Evolutionary conservation across 2,797 vertebrate genomes (phyloP).

Genomic region (Astyanax mexicanus): DNA sequence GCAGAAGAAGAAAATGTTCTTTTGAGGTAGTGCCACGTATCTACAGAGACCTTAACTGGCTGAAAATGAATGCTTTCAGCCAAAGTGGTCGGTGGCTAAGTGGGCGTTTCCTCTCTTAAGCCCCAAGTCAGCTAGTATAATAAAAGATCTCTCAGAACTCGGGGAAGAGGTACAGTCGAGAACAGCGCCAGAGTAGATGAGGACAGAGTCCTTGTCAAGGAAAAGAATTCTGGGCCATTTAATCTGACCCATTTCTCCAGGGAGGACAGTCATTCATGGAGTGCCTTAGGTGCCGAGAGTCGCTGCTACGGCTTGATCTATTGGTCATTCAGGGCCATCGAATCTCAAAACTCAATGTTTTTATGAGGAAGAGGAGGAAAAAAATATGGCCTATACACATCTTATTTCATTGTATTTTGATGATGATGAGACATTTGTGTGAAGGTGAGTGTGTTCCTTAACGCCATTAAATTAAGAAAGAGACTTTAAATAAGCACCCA

Average conservation of each 20-base stretch:
- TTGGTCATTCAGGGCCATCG: constrained; percentile 35
- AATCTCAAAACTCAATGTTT: constrained; percentile 11
- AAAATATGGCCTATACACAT: no score
- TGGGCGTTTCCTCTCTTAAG: constrained; percentile 19
- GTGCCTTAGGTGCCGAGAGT: constrained; percentile 30
- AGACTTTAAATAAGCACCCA: constrained; percentile 25
- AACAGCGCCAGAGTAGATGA: background rate
- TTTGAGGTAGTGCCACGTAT: constrained; percentile 30
- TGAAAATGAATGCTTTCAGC: constrained; percentile 34
- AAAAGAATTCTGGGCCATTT: constrained; percentile 32
- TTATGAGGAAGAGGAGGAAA: background rate
- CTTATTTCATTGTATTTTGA: constrained; percentile 27
- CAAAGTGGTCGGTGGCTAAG: constrained; percentile 20
- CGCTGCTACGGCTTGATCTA: constrained; percentile 28
- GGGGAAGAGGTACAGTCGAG: constrained; percentile 17
- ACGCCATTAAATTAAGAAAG: constrained; percentile 27
- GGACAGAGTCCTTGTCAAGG: constrained; percentile 21
- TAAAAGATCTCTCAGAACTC: constrained; percentile 24
- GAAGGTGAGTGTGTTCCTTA: background rate
- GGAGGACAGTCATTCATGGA: constrained; percentile 7
- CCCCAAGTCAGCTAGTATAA: constrained; percentile 40
- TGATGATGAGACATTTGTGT: constrained; percentile 20
- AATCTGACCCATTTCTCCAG: constrained; percentile 26
- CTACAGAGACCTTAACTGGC: constrained; percentile 26
- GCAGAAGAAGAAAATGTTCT: constrained; percentile 36